Evolutionary conservation across 2,888 invertebrate species (phyloP), one percentile per base, ranked within the genome.

Genomic region (Leucophenga montana): DNA sequence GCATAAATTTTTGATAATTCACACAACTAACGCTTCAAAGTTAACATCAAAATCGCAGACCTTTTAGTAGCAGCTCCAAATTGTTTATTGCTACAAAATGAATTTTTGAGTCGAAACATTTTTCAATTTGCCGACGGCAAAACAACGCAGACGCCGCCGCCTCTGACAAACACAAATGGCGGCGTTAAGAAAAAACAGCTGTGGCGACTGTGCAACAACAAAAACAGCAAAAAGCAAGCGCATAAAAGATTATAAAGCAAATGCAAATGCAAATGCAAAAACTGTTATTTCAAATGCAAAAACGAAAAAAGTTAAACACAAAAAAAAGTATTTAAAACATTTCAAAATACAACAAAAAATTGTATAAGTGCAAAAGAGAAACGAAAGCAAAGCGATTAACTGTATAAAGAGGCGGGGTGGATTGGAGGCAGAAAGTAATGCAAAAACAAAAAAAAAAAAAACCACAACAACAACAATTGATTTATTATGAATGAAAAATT

Each of bases 401-500:
- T 27, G 27, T 27, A 56, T 39, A 70, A 67, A 75, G 68, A 71
- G 66, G n/a, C n/a, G n/a, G n/a, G n/a, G n/a, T n/a, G 71, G 64
- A 59, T n/a, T 22, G 56, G 18, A 68, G 27, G 27, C 27, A 27
- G 27, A 2, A 78, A 73, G 70, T 73, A 72, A 64, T 70, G 11
- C 27, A 31, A 59, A 31, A 59, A 27, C 4, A 59, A 59, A 61
- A 61, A 14, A 70, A 20, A 70, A 69, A 64, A 72, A 59, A 56
- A 71, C 56, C 56, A 70, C 44, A n/a, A 44, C 53, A 70, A 33
- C 54, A 73, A 68, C 18, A 70, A 72, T 75, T 81, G 79, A 78
- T 78, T 79, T 78, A 78, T 78, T 77, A 79, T 78, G 78, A 79
- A 78, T 77, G 79, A 79, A 77, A 73, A 66, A 68, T 77, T n/a